Conservation (phyloP, 1,140 invertebrate genomes). For the Sitobion miscanthi region DNA sequence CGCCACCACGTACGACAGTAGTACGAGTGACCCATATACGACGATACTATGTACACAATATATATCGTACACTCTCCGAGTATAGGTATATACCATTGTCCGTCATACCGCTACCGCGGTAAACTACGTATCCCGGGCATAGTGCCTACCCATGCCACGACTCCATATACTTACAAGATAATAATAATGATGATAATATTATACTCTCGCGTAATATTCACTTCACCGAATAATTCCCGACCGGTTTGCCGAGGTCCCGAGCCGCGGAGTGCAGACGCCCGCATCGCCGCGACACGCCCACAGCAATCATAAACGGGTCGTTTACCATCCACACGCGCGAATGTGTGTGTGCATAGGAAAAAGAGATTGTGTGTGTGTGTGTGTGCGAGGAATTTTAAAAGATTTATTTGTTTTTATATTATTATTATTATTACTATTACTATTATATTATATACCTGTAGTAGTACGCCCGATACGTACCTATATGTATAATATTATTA, state of each 20-base stretch:
- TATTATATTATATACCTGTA: not conserved
- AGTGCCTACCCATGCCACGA: no score
- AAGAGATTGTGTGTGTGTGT: not conserved
- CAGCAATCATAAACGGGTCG: conserved; percentile 36
- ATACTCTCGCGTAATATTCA: conserved; percentile 19
- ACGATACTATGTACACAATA: no score
- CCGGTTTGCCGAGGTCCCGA: conserved; percentile 39
- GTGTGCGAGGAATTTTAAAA: conserved; percentile 29
- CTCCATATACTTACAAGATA: no score
- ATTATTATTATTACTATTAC: not conserved
- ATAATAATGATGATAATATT: not conserved
- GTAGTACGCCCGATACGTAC: not conserved
- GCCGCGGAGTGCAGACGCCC: conserved; percentile 20
- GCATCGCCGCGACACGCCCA: conserved; percentile 42
- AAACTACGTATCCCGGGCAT: no score
- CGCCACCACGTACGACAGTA: no score
- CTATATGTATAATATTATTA: not conserved
- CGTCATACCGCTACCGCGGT: not conserved
- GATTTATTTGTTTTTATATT: conserved; percentile 54
- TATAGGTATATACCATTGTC: not conserved
- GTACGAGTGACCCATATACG: no score
- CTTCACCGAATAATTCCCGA: conserved; percentile 12
- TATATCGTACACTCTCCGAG: no score
- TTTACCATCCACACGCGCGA: not conserved
- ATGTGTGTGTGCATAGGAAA: not conserved